Base-by-base conservation (phyloP, 2,888 invertebrate species). In the Amiota minor region DNA sequence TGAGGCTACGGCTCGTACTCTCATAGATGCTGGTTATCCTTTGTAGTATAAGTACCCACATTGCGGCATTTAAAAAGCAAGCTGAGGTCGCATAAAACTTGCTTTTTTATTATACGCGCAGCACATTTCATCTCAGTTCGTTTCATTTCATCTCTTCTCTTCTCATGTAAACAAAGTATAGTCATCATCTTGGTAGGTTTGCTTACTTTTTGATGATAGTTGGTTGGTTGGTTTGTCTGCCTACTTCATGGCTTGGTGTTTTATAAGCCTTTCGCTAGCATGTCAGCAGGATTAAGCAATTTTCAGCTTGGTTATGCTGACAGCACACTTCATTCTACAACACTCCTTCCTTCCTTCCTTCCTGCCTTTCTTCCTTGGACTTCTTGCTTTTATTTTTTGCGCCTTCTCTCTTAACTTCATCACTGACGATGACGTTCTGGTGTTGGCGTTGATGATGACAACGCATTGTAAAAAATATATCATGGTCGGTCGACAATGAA, bases 221-320 rank as follows among this genome's bases (percentile, higher is more conserved):
- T 69, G 74, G 56, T 71, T 68, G 53, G n/a, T 49, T 50, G 70
- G 74, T 73, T 6, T 75, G 76, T 76, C 75, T 70, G 59, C 49
- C 69, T 18, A 20, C 46, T 64, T 18, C 23, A 35, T 64, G 47
- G n/a, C 12, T 9, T 53, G 62, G 18, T 16, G 47, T 65, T 65
- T 65, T 18, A 65, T 65, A 65, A 65, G 65, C 65, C 65, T 65
- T 79, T 76, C 78, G 74, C 78, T 78, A 80, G 77, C 84, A 81
- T 83, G 83, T 83, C 84, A 84, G 84, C 84, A 82, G 83, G 84
- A 84, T 83, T 83, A 84, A 82, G 84, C 84, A 84, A 83, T 83
- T 84, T 83, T 83, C 83, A 83, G 81, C 83, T 77, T 82, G 83
- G 83, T 74, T 84, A 65, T 65, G 65, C 65, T 65, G 65, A 65